These are phyloP conservation scores for Rotaria magnacalcarata DNA, from an alignment of 2,888 invertebrate species.

Conservation along the genomic window DNA sequence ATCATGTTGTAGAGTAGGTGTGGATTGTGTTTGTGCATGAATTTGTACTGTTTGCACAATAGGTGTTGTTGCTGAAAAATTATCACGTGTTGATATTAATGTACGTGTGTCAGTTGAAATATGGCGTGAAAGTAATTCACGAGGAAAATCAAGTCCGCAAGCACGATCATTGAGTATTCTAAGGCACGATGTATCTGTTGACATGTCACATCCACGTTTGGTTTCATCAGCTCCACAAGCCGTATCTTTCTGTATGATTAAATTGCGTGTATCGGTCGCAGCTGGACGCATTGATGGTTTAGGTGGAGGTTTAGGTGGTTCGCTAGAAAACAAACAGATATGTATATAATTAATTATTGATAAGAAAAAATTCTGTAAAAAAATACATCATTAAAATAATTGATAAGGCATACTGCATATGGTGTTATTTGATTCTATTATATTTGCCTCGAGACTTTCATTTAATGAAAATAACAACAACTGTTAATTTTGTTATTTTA, in stretches of 20 bases:
- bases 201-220: background rate
- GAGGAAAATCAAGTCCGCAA: background rate
- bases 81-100: conserved; percentile 32
- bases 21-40: background rate
- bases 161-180: background rate
- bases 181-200: conserved; percentile 23
- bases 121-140: background rate
- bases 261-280: background rate
- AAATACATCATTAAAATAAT: background rate
- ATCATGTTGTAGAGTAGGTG: background rate
- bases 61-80: conserved; percentile 20
- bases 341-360: background rate
- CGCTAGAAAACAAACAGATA: background rate
- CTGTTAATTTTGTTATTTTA: background rate
- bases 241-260: background rate
- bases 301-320: conserved; percentile 22
- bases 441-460: background rate
- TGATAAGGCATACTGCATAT: background rate
- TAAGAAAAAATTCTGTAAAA: too few relatives aligned
- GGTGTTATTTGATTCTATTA: background rate
- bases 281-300: conserved; percentile 10
- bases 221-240: background rate
- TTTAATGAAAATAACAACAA: background rate
- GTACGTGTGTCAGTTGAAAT: conserved; percentile 27
- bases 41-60: background rate